These are phyloP conservation scores for Semicossyphus pulcher DNA, from an alignment of 2,113 vertebrate genomes.

Conservation along the genomic window DNA sequence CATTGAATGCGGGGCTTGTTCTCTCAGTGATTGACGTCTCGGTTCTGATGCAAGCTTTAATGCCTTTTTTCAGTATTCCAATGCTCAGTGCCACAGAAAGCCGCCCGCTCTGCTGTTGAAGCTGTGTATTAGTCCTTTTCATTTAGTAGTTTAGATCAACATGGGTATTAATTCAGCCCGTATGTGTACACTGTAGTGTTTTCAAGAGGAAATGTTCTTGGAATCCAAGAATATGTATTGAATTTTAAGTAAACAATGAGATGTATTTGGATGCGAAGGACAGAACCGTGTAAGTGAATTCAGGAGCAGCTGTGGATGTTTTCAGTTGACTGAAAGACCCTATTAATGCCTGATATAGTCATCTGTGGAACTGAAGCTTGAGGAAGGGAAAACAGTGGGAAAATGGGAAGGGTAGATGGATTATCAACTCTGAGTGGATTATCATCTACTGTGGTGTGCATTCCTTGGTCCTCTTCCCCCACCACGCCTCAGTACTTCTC, in stretches of 20 bases:
- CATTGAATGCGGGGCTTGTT: slow-evolving; percentile 31
- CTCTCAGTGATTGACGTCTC: slow-evolving; percentile 47
- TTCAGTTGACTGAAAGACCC: slow-evolving; percentile 58
- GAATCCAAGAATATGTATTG: slow-evolving; percentile 52
- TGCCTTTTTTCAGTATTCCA: background rate
- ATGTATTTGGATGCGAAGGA: slow-evolving; percentile 22
- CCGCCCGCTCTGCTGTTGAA: slow-evolving; percentile 8
- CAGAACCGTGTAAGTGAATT: slow-evolving; percentile 22
- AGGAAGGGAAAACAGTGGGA: slow-evolving; percentile 75
- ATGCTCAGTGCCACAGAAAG: background rate
- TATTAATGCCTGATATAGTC: slow-evolving; percentile 72
- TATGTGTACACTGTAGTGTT: slow-evolving; percentile 28
- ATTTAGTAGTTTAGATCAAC: slow-evolving; percentile 64
- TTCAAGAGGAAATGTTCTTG: slow-evolving; percentile 35
- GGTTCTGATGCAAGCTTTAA: slow-evolving; percentile 27
- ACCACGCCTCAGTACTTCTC: slow-evolving; percentile 34
- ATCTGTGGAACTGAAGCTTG: slow-evolving; percentile 65
- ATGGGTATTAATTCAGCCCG: slow-evolving; percentile 42
- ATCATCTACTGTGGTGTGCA: slow-evolving; percentile 78
- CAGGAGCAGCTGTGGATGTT: slow-evolving; percentile 73
- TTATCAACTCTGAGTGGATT: slow-evolving; percentile 81
- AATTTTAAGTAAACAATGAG: slow-evolving; percentile 43
- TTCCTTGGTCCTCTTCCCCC: slow-evolving; percentile 66
- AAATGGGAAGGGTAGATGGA: slow-evolving; percentile 70
- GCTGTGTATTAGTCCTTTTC: slow-evolving; percentile 30